phyloP scores from a whole-genome alignment of 2,113 vertebrate species.

The Pelecanus crispus region DNA sequence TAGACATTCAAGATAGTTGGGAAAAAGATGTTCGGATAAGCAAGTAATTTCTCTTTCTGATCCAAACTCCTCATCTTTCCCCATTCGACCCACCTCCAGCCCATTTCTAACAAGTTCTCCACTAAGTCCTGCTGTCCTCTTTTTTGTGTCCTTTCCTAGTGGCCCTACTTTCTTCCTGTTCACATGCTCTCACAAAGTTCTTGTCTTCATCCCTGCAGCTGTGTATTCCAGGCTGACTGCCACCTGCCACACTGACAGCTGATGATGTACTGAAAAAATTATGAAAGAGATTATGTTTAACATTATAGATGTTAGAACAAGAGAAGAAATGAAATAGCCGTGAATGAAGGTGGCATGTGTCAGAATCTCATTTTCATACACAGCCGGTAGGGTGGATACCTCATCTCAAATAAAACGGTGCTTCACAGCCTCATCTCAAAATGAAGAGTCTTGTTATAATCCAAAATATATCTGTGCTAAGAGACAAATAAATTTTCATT shows the following conservation, averaged over 20 bases:
- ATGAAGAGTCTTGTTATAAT: background rate
- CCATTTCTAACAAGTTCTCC: background rate
- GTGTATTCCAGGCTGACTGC: background rate
- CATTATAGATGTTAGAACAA: background rate
- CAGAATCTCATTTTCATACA: background rate
- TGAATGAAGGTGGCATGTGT: background rate
- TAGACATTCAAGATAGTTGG: background rate
- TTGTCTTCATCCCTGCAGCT: background rate
- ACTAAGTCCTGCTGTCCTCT: background rate
- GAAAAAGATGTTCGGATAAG: background rate
- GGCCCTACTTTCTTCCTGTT: background rate
- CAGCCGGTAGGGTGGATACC: background rate
- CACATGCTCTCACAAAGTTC: background rate
- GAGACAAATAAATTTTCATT: background rate
- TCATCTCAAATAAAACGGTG: background rate
- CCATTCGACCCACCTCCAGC: background rate
- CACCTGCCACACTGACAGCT: background rate
- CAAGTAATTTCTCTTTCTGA: background rate
- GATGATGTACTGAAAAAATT: background rate
- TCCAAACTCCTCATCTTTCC: background rate
- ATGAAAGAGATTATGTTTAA: background rate
- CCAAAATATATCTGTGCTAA: background rate
- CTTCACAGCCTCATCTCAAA: background rate
- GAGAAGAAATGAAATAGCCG: background rate
- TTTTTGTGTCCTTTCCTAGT: background rate